Percentiles rank a stretch among this genome's conserved stretches.
Conservation (phyloP, 2,888 invertebrate genomes). For the Rhamnusium bicolor region DNA sequence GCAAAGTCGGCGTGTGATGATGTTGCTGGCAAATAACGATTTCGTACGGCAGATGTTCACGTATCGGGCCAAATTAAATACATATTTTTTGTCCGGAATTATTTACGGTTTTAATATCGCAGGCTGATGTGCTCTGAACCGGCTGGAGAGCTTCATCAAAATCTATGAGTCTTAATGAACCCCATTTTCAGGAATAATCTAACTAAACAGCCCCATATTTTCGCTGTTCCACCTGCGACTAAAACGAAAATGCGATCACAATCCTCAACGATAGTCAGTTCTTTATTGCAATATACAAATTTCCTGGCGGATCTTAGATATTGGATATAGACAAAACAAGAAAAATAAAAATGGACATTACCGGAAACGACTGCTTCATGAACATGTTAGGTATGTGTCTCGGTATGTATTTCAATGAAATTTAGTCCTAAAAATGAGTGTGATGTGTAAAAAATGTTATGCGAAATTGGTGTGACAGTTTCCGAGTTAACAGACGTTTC, state of each 20-base stretch:
- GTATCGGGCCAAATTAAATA: slow-evolving; percentile 47
- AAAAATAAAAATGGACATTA: too few relatives aligned
- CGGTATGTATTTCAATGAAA: too few relatives aligned
- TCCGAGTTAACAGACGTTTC: too few relatives aligned
- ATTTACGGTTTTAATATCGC: slow-evolving; percentile 47
- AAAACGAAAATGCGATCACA: background rate
- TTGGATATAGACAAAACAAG: too few relatives aligned
- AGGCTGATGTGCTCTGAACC: slow-evolving; percentile 27
- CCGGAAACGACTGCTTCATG: too few relatives aligned
- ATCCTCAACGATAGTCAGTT: background rate
- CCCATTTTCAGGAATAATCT: slow-evolving; percentile 20
- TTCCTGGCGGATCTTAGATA: too few relatives aligned
- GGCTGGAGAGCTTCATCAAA: slow-evolving; percentile 31
- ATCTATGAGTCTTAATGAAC: slow-evolving; percentile 35
- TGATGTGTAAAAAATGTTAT: too few relatives aligned
- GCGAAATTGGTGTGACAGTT: too few relatives aligned
- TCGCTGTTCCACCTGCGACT: slow-evolving; percentile 22
- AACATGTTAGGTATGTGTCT: too few relatives aligned
- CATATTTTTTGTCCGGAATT: slow-evolving; percentile 48
- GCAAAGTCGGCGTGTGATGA: slow-evolving; percentile 27
- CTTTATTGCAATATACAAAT: too few relatives aligned
- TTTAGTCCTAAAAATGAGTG: too few relatives aligned
- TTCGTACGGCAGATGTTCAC: slow-evolving; percentile 44
- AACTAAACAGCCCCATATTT: slow-evolving; percentile 1
- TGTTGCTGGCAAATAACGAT: slow-evolving; percentile 35